Conservation (phyloP, 2,888 invertebrate species). For the Acrocyrtus sp. region DNA sequence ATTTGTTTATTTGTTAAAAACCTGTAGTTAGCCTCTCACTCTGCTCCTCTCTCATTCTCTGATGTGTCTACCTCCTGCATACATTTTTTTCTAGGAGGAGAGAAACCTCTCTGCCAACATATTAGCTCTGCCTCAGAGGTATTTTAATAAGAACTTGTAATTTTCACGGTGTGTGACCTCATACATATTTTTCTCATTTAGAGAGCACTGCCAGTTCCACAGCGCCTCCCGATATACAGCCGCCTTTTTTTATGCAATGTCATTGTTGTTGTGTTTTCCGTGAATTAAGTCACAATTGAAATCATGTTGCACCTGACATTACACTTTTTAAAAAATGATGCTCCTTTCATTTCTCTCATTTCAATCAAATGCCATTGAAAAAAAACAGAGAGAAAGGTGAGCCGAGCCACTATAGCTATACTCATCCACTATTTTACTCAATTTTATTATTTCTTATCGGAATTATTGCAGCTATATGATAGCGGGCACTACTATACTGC, state of each 20-base stretch:
- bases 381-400: too few species aligned
- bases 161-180: slow-evolving; percentile 49
- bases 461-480: too few species aligned
- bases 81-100: neutral
- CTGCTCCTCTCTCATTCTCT: slow-evolving; percentile 5
- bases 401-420: too few species aligned
- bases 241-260: too few species aligned
- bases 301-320: slow-evolving; percentile 21
- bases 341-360: neutral
- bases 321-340: slow-evolving; percentile 13
- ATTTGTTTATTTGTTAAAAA: too few species aligned
- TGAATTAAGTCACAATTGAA: slow-evolving; percentile 39
- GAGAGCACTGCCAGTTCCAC: neutral
- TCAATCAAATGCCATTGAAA: too few species aligned
- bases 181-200: slow-evolving; percentile 17
- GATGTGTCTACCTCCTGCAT: neutral
- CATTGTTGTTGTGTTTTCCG: neutral
- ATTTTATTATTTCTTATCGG: too few species aligned
- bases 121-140: slow-evolving; percentile 15
- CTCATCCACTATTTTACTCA: too few species aligned
- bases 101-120: too few species aligned
- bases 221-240: slow-evolving; percentile 6
- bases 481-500: too few species aligned
- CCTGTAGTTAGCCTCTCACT: too few species aligned
- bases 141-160: slow-evolving; percentile 43